These are phyloP conservation scores for Pseudochirops cupreus DNA, from an alignment of 2,797 vertebrate species.

Conservation along the genomic window DNA sequence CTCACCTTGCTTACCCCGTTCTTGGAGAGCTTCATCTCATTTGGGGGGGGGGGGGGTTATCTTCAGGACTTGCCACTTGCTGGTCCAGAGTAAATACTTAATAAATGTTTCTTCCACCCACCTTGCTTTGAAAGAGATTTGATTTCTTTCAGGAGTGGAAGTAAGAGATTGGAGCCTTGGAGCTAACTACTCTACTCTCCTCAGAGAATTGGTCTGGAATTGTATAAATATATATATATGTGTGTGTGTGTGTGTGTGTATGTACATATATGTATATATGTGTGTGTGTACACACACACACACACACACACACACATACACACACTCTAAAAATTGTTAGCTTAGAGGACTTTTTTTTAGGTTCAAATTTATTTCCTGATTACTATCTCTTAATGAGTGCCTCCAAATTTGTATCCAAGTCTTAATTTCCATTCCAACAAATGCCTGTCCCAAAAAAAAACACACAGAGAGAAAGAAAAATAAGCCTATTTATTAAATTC, in stretches of 20 bases:
- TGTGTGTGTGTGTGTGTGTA: no score
- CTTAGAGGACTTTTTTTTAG: background rate
- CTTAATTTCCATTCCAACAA: background rate
- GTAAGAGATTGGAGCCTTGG: background rate
- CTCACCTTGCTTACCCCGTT: no score
- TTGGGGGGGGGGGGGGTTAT: no score
- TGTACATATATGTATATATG: no score
- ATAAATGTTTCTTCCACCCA: background rate
- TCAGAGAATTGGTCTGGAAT: background rate
- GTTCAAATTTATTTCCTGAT: background rate
- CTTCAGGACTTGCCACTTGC: background rate
- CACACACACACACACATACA: no score
- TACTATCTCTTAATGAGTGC: background rate
- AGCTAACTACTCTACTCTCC: background rate
- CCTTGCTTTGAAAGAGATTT: background rate
- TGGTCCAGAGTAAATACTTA: no score
- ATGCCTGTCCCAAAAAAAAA: background rate
- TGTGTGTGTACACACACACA: no score
- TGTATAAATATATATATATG: background rate
- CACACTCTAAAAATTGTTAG: no score
- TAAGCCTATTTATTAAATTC: background rate
- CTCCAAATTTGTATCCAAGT: background rate
- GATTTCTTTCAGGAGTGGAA: background rate
- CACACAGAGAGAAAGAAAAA: background rate
- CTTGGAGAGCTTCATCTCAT: background rate